These are phyloP conservation scores for Lucinisca nassula DNA, from an alignment of 2,888 invertebrate genomes.

Conservation along the genomic window DNA sequence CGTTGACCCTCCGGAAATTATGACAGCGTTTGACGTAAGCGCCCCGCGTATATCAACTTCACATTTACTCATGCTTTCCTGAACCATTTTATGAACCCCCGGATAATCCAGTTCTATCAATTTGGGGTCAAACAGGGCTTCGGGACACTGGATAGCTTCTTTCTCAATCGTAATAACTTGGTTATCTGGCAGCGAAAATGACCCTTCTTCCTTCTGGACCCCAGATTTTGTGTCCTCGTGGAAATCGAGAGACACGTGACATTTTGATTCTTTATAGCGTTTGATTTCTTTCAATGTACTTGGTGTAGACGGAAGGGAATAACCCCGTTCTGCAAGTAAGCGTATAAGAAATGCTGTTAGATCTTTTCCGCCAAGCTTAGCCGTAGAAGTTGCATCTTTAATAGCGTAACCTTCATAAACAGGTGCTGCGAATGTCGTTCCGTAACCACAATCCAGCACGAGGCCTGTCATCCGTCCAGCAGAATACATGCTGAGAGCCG, in stretches of 20 bases:
- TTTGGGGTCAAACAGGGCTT: background rate
- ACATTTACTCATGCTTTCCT: background rate
- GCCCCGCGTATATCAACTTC: conserved; percentile 9
- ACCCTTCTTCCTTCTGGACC: background rate
- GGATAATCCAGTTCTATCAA: background rate
- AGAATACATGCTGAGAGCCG: background rate
- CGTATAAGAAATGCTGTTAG: background rate
- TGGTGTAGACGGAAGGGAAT: background rate
- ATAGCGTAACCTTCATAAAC: conserved; percentile 16
- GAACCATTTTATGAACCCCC: background rate
- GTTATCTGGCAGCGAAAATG: background rate
- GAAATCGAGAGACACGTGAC: background rate
- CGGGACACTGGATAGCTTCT: conserved; percentile 1
- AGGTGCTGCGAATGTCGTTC: background rate
- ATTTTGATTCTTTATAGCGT: background rate
- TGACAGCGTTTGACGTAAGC: background rate
- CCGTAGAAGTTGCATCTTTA: background rate
- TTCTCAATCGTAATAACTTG: background rate
- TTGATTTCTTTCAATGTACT: background rate
- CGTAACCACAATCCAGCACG: conserved; percentile 14
- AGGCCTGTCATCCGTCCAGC: conserved; percentile 8
- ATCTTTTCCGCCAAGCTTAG: conserved; percentile 6
- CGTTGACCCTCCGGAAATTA: background rate
- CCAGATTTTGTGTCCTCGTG: background rate
- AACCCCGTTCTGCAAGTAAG: background rate